Conservation (phyloP, 2,888 invertebrate genomes). For the Colletes collaris region DNA sequence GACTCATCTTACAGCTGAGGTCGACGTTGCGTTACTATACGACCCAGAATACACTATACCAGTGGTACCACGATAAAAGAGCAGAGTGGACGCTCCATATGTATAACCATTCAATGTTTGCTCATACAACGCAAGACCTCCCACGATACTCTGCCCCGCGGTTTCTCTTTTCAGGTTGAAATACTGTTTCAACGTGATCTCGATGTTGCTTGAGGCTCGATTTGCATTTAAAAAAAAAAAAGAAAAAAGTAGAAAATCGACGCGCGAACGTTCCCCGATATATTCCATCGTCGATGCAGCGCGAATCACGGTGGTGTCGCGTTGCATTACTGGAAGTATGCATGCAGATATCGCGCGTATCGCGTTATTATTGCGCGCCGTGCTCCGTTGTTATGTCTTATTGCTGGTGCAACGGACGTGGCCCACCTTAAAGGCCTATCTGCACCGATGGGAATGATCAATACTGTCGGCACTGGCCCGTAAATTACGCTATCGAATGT, state of each 20-base stretch:
- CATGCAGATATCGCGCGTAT: constrained; percentile 41
- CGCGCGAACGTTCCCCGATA: constrained; percentile 10
- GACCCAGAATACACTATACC: not conserved
- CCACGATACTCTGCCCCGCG: constrained; percentile 14
- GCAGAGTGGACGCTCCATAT: not conserved
- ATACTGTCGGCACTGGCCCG: too few species aligned
- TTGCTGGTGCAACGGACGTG: constrained; percentile 32
- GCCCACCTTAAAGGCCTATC: constrained; percentile 45
- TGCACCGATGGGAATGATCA: not conserved
- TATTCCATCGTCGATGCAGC: not conserved
- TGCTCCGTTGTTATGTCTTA: constrained; percentile 60
- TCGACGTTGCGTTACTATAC: too few species aligned
- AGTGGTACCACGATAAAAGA: not conserved
- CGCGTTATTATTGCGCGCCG: constrained; percentile 49
- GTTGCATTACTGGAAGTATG: constrained; percentile 37
- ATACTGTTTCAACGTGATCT: constrained; percentile 17
- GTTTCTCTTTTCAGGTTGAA: not conserved
- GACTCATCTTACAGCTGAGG: too few species aligned
- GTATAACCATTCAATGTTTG: not conserved
- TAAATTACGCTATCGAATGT: too few species aligned
- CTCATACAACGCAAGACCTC: not conserved
- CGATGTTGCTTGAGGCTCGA: not conserved
- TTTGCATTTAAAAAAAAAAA: constrained; percentile 8
- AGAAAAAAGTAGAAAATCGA: not conserved
- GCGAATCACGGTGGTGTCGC: not conserved